phyloP scores from a whole-genome alignment of 2,888 invertebrate genomes.

The Rosalia funebris region DNA sequence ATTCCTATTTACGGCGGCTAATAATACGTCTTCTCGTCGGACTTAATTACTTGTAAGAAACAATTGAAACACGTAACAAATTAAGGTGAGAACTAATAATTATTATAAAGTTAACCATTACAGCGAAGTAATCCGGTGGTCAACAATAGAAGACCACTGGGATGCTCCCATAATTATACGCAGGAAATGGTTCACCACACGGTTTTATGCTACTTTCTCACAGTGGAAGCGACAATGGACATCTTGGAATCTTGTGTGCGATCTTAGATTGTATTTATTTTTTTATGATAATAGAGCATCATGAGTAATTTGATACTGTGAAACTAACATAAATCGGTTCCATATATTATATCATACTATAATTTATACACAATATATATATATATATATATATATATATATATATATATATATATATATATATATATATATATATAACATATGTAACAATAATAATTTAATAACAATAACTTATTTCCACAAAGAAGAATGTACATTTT shows the following conservation, averaged over 20 bases:
- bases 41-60: slow-evolving; percentile 22
- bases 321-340: not conserved
- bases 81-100: slow-evolving; percentile 25
- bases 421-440: too few species aligned
- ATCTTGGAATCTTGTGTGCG: slow-evolving; percentile 4
- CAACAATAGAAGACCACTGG: slow-evolving; percentile 38
- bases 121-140: slow-evolving; percentile 31
- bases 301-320: not conserved
- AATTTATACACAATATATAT: not conserved
- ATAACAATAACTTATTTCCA: too few species aligned
- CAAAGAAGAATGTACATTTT: too few species aligned
- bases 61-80: slow-evolving; percentile 18
- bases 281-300: not conserved
- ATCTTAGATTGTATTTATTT: not conserved
- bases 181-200: slow-evolving; percentile 39
- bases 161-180: slow-evolving; percentile 48
- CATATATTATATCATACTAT: not conserved
- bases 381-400: not conserved
- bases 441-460: too few species aligned
- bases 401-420: not conserved
- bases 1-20: too few species aligned
- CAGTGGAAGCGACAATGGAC: slow-evolving; percentile 25
- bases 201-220: slow-evolving; percentile 23
- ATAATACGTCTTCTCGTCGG: not conserved
- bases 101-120: slow-evolving; percentile 23